Evolutionary conservation across 2,113 vertebrate species (phyloP).

Genomic region (Chelonoidis abingdonii): DNA sequence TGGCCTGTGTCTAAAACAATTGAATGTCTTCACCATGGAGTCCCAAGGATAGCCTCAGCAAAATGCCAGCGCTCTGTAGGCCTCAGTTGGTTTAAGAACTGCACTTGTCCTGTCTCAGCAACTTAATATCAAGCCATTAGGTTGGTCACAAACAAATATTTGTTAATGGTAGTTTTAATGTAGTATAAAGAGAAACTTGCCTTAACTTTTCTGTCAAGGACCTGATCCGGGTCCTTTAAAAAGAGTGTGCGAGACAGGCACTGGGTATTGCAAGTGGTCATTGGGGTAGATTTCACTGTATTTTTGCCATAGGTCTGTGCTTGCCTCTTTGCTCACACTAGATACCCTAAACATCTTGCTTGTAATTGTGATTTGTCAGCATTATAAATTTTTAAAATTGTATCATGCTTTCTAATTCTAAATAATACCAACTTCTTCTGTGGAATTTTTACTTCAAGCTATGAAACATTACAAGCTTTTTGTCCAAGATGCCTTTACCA

Average conservation of each 20-base stretch:
- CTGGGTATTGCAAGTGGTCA: not conserved
- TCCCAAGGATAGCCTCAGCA: slow-evolving; percentile 22
- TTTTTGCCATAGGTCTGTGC: slow-evolving; percentile 12
- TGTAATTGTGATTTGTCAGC: slow-evolving; percentile 10
- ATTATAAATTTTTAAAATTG: slow-evolving; percentile 29
- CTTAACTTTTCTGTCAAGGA: not conserved
- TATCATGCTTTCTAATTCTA: not conserved
- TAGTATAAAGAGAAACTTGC: not conserved
- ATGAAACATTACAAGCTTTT: slow-evolving; percentile 15
- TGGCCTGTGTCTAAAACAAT: slow-evolving; percentile 46
- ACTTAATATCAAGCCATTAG: not conserved
- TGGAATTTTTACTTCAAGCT: slow-evolving; percentile 2
- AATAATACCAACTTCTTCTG: not conserved
- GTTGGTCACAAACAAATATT: not conserved
- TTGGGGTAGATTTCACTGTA: slow-evolving; percentile 33
- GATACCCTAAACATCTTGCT: slow-evolving; percentile 18
- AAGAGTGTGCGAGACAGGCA: not conserved
- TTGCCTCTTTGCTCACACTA: slow-evolving; percentile 55
- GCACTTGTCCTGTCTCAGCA: not conserved
- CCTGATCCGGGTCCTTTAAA: not conserved
- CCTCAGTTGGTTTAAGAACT: slow-evolving; percentile 15
- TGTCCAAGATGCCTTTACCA: not conserved
- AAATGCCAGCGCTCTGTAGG: slow-evolving; percentile 1
- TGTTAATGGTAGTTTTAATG: not conserved
- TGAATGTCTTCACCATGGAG: slow-evolving; percentile 41